Percentiles rank a stretch among this genome's conserved stretches.
Conservation (phyloP, 2,888 invertebrate species). For the Brachyptera putata region DNA sequence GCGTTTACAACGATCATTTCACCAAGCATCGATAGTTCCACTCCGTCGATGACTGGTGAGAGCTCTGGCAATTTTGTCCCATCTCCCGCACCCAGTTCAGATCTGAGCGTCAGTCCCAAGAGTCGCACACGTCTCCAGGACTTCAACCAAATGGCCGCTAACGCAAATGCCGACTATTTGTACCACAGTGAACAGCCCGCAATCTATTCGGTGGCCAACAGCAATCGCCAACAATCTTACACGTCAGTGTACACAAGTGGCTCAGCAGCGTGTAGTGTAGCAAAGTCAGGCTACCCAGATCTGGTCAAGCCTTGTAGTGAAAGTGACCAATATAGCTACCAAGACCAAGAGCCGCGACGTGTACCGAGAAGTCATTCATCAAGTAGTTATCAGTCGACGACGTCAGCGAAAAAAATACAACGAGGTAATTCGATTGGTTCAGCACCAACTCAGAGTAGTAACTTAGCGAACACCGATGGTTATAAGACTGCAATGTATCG, state of each 20-base stretch:
- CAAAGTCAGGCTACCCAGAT: conserved; percentile 55
- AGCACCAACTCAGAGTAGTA: conserved; percentile 52
- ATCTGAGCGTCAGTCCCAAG: conserved; percentile 51
- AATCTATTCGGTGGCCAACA: conserved; percentile 71
- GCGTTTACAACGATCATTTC: conserved; percentile 54
- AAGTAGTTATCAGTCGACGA: conserved; percentile 21
- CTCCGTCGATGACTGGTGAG: conserved; percentile 38
- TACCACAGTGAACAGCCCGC: conserved; percentile 57
- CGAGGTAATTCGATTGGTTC: conserved; percentile 45
- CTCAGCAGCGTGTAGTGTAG: conserved; percentile 51
- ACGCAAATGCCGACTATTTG: conserved; percentile 44
- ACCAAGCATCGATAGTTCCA: conserved; percentile 46
- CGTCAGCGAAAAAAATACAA: conserved; percentile 47
- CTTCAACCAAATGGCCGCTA: conserved; percentile 34
- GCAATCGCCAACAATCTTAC: conserved; percentile 63
- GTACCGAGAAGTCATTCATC: conserved; percentile 20
- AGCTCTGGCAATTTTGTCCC: conserved; percentile 52
- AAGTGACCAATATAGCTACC: conserved; percentile 33
- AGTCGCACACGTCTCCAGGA: conserved; percentile 42
- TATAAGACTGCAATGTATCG: conserved; percentile 62
- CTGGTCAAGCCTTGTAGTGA: conserved; percentile 44
- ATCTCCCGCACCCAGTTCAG: conserved; percentile 50
- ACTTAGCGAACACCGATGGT: conserved; percentile 57
- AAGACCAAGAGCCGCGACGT: conserved; percentile 31
- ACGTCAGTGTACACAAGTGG: conserved; percentile 71